Base-by-base conservation (phyloP, 2,113 vertebrate species). In the Larimichthys polyactis region DNA sequence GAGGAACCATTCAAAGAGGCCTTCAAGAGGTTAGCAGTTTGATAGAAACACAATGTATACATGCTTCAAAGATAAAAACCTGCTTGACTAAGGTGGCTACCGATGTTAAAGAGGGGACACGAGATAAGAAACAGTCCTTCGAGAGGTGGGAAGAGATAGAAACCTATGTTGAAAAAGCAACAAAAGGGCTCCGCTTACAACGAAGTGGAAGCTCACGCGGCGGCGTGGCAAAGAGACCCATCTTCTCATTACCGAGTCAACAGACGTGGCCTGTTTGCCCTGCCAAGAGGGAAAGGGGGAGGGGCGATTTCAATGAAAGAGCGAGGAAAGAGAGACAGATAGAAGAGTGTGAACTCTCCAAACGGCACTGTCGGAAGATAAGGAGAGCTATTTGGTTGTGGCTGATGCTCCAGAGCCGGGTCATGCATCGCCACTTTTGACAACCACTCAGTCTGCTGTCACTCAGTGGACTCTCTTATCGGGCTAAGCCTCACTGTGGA, bases 391-490 rank as follows among this genome's bases (percentile, higher is more conserved):
- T 89, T 89, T 85, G 79, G 80, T 87, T 82, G 81, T 79, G 81
- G 82, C 75, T 89, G 90, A 83, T 77, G 88, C 75, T 81, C 24
- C 54, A 52, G 54, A 87, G 82, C 71, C 17, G 54, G 89, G 86
- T 93, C 88, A 88, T 75, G 84, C 84, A 87, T 90, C 63, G 63
- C 54, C 81, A 83, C 88, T 89, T 92, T 88, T 90, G 91, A 93
- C 88, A 92, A 86, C 70, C 43, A 40, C 89, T 90, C 85, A 81
- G 75, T 76, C 85, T 66, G 58, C 87, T 80, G 87, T 93, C 87
- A 67, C 68, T 92, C 82, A 63, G 72, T 11, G 24, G 77, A 85
- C 73, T 83, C 62, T 66, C 59, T 91, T 90, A 90, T 93, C 82
- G 2, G 46, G 64, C 51, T 51, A 11, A 70, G 65, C 81, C 78